Conservation (phyloP, 2,113 vertebrate species). For the Tonatia bakeri region DNA sequence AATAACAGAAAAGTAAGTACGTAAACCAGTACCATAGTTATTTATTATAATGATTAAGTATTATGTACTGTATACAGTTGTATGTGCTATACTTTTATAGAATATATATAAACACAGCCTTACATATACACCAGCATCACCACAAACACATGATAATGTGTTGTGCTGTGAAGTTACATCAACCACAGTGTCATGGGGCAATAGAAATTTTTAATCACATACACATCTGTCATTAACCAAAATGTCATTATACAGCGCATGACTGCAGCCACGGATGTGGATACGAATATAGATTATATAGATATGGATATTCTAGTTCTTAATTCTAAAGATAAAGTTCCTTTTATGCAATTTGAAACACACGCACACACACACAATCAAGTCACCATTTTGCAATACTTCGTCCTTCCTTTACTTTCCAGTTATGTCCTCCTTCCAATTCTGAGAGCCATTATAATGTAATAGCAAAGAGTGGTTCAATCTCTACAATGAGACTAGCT, state of each 20-base stretch:
- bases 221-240: background rate
- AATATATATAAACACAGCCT: no score
- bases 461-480: background rate
- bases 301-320: background rate
- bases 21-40: background rate
- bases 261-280: background rate
- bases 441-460: background rate
- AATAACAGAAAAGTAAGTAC: background rate
- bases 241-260: background rate
- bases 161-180: background rate
- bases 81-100: background rate
- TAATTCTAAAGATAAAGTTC: background rate
- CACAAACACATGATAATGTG: background rate
- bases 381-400: background rate
- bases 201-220: background rate
- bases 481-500: background rate
- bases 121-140: background rate
- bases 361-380: background rate
- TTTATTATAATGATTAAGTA: background rate
- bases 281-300: no score
- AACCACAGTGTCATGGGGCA: background rate
- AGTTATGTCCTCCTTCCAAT: background rate
- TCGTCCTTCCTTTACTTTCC: background rate
- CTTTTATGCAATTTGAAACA: constrained; percentile 10
- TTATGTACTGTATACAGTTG: background rate